phyloP scores from a whole-genome alignment of 1,140 invertebrate genomes.

The Calephelis nemesis region DNA sequence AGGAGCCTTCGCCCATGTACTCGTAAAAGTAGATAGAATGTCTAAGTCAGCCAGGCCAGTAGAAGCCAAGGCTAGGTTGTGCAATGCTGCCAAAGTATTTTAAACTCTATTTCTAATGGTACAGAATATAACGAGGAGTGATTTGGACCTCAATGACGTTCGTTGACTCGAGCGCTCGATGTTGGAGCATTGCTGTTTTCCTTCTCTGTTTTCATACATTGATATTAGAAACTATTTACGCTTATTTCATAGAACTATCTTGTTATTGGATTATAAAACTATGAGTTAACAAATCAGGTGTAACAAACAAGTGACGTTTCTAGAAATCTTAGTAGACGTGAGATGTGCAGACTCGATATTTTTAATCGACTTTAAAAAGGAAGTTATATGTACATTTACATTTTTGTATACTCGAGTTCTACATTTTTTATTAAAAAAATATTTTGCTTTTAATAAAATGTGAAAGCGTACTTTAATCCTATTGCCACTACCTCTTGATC shows the following conservation, averaged over 20 bases:
- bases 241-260: constrained; percentile 39
- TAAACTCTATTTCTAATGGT: constrained; percentile 40
- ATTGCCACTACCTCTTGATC: too few relatives aligned
- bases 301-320: too few relatives aligned
- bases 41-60: constrained; percentile 79
- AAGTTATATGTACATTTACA: too few relatives aligned
- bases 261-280: constrained; percentile 31
- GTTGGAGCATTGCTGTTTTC: constrained; percentile 76
- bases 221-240: constrained; percentile 67
- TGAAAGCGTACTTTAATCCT: too few relatives aligned
- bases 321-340: too few relatives aligned
- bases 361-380: too few relatives aligned
- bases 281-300: neutral
- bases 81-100: constrained; percentile 34
- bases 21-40: constrained; percentile 79
- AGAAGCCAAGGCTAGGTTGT: constrained; percentile 76
- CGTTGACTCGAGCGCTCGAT: constrained; percentile 77
- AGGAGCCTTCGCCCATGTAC: constrained; percentile 73
- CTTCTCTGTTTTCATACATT: constrained; percentile 77
- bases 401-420: too few relatives aligned
- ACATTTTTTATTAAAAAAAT: too few relatives aligned
- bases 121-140: constrained; percentile 43
- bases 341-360: too few relatives aligned
- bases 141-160: constrained; percentile 71
- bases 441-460: too few relatives aligned